Base-by-base conservation (phyloP, 2,113 vertebrate genomes). In the Leptosomus discolor region DNA sequence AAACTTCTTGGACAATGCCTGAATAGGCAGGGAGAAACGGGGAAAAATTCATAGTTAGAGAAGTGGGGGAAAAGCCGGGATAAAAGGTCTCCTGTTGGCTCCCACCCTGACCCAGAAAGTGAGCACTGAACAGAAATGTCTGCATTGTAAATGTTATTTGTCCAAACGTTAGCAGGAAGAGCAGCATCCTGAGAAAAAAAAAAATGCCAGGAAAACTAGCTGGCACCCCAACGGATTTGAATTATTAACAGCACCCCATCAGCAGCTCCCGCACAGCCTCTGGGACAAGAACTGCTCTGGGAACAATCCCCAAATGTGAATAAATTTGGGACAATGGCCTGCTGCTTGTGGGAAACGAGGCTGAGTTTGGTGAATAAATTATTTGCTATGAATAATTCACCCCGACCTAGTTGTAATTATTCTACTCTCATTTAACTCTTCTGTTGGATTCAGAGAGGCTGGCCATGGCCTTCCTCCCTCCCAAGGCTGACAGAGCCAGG, bases 341-440 rank as follows among this genome's bases (percentile, higher is more conserved):
- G 0, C 46, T 48, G 78, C 90, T 64, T 37, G 53, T 64, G 65
- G 88, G 80, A 92, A 92, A 92, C 0, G 12, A 87, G 77, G 61
- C 68, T 70, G 29, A 73, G 67, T 68, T 76, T 57, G 61, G 88
- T 91, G 94, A 97, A 95, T 97, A 94, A 95, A 95, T 95, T 41
- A 95, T 92, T 76, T 36, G 53, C 61, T 34, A 95, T 96, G 80
- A 96, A 96, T 97, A 96, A 97, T 96, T 97, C 86, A 96, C 36
- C 53, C 80, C 1, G 65, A 94, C 91, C 95, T 89, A 96, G 48
- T 61, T 97, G 80, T 93, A 76, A 69, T 26, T 50, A 39, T 56
- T 64, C 56, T 45, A 11, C 19, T 94, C 39, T 39, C 36, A 24
- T 86, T 96, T 94, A 96, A 89, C 83, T 95, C 75, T 82, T 87